Evolutionary conservation across 2,113 vertebrate genomes (phyloP), one percentile per base, ranked within the genome.

Genomic region (Dryoscopus gambensis): DNA sequence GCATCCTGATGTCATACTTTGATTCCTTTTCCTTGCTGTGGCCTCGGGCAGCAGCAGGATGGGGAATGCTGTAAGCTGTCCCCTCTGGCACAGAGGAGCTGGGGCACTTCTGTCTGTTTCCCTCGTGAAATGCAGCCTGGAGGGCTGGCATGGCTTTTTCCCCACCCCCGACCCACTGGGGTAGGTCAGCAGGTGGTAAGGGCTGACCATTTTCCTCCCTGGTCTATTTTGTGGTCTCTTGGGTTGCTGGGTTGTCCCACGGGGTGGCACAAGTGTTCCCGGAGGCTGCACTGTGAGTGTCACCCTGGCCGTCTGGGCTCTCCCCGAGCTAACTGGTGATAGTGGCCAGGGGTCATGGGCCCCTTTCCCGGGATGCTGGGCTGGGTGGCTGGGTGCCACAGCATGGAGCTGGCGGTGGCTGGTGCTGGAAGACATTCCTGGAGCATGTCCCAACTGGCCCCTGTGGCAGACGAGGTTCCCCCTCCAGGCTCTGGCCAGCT

Each of bases 361-460:
- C 40, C 42, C 64, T 57, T 68, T 57, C 42, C 39, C 3, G 3
- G 63, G 52, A 64, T 59, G 64, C 30, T 2, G 7, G 37, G 33
- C 55, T 5, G 12, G 28, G 50, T 2, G 4, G 12, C 67, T 67
- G 46, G 15, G 67, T 89, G 87, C 63, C 4, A 15, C 4, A 6
- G 28, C 11, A 2, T 25, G 24, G 30, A 96, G 76, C 59, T 76
- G 60, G 33, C 2, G 1, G 87, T 60, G 80, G 33, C 80, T 88
- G 93, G 70, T 77, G 79, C 74, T 87, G 85, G 42, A 64, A 91
- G 79, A 91, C 94, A 90, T 96, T 96, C 94, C 91, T 92, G 77
- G 85, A 96, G 90, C 70, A 0, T 94, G 95, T 94, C 88, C 86
- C 68, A 91, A 4, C 90, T 12, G 9, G 95, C 50, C 80, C 77